These are phyloP conservation scores for Chaitophorus viminalis DNA, from an alignment of 2,888 invertebrate genomes.

Conservation along the genomic window DNA sequence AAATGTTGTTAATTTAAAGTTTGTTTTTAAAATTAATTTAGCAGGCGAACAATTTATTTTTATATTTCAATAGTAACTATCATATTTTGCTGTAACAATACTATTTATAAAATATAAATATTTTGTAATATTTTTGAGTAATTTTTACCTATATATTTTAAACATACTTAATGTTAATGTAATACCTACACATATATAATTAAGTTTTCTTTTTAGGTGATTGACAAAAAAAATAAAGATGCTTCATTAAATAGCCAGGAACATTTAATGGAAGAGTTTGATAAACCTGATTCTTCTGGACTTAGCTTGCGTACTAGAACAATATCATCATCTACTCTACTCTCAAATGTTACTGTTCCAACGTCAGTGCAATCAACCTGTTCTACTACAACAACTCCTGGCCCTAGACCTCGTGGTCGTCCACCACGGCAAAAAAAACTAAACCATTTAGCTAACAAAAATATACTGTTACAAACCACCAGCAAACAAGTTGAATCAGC, in stretches of 20 bases:
- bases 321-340: constrained; percentile 23
- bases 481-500: not conserved
- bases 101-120: not conserved
- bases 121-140: too few relatives aligned
- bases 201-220: constrained; percentile 11
- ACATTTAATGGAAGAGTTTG: not conserved
- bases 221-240: constrained; percentile 28
- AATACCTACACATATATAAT: not conserved
- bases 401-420: constrained; percentile 25
- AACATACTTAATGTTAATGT: too few relatives aligned
- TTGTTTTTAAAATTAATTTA: too few relatives aligned
- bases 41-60: too few relatives aligned
- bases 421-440: constrained; percentile 28
- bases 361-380: not conserved
- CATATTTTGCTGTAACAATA: too few relatives aligned
- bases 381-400: not conserved
- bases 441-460: not conserved
- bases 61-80: too few relatives aligned
- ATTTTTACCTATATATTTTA: too few relatives aligned
- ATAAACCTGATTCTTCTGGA: constrained; percentile 25
- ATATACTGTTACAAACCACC: not conserved
- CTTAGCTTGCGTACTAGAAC: constrained; percentile 47
- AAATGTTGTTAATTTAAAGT: too few relatives aligned
- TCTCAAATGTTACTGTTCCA: not conserved
- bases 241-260: not conserved